Percentiles rank a stretch among this genome's conserved stretches.
Conservation (phyloP, 2,113 vertebrate genomes). For the Illadopsis cleaveri region DNA sequence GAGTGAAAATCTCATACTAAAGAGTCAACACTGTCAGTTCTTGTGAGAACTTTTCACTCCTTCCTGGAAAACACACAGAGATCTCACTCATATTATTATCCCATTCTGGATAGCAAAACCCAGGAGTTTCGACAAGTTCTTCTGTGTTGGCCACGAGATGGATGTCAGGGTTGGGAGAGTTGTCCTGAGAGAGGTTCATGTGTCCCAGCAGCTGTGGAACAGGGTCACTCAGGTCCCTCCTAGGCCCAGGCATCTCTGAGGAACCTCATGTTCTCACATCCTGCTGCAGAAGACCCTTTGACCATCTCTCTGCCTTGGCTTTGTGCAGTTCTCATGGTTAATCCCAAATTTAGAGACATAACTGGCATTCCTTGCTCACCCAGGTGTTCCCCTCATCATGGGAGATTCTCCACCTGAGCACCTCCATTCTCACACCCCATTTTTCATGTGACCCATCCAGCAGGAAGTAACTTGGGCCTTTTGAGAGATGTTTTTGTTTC, state of each 20-base stretch:
- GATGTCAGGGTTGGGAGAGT: not conserved
- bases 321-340: not conserved
- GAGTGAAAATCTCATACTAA: not conserved
- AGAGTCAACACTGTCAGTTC: not conserved
- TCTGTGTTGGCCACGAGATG: not conserved
- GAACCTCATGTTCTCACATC: not conserved
- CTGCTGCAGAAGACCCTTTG: not conserved
- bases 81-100: not conserved
- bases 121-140: not conserved
- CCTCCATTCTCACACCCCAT: not conserved
- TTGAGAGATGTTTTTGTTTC: not conserved
- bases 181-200: not conserved
- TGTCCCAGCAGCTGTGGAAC: not conserved
- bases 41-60: not conserved
- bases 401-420: not conserved
- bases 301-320: rapidly evolving
- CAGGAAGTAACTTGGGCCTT: not conserved
- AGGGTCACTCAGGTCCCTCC: not conserved
- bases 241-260: not conserved
- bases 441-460: not conserved
- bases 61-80: not conserved
- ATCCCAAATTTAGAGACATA: not conserved
- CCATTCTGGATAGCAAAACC: not conserved
- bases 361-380: not conserved
- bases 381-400: rapidly evolving